phyloP scores from a whole-genome alignment of 2,797 vertebrate genomes.

The Zalophus californianus region DNA sequence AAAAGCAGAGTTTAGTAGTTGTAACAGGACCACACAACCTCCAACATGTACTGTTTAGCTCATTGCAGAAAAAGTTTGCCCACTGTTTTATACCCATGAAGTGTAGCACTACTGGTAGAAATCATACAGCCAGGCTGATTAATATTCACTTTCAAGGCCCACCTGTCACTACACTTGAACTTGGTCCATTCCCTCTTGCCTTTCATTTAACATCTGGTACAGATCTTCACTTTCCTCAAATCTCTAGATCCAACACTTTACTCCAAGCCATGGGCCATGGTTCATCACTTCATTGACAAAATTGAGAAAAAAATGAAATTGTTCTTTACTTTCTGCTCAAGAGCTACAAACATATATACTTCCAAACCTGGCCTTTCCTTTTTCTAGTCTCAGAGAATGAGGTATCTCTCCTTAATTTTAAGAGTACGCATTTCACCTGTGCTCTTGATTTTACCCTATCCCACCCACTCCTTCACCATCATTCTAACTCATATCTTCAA shows the following conservation, averaged over 20 bases:
- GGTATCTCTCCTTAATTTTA: background rate
- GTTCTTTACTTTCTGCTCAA: background rate
- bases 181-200: background rate
- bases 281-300: background rate
- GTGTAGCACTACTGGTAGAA: background rate
- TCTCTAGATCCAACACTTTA: background rate
- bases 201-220: background rate
- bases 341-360: background rate
- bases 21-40: background rate
- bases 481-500: background rate
- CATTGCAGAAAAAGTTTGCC: background rate
- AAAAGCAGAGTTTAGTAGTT: background rate
- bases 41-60: background rate
- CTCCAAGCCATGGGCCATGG: background rate
- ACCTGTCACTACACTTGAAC: background rate
- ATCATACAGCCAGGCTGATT: background rate
- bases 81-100: background rate
- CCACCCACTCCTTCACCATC: background rate
- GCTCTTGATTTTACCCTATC: background rate
- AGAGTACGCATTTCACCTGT: background rate
- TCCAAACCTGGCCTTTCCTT: background rate
- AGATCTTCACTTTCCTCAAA: background rate
- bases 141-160: background rate
- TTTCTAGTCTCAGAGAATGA: background rate
- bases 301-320: background rate